These are phyloP conservation scores for Cremastinae sp. DNA, from an alignment of 2,888 invertebrate genomes.

Conservation along the genomic window DNA sequence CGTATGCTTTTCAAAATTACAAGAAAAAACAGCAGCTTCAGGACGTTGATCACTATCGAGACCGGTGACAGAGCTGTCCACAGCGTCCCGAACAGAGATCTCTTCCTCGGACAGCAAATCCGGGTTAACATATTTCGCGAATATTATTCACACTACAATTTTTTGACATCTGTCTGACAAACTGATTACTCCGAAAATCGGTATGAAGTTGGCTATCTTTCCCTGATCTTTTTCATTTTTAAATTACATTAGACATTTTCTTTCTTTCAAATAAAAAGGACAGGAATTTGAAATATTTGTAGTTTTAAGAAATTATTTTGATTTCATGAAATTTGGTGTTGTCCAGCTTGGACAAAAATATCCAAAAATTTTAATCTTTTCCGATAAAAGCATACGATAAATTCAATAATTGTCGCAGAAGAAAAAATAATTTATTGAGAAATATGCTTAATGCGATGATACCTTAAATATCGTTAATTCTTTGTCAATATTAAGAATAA, in stretches of 20 bases:
- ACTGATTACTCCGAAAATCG: conserved; percentile 13
- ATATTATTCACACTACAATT: conserved; percentile 24
- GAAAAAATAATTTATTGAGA: too few relatives aligned
- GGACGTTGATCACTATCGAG: conserved; percentile 62
- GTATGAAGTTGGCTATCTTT: conserved; percentile 20
- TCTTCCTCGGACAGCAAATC: conserved; percentile 54
- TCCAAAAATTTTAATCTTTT: too few relatives aligned
- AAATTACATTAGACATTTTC: not conserved
- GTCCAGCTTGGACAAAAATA: too few relatives aligned
- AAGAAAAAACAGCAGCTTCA: conserved; percentile 66
- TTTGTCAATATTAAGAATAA: too few relatives aligned
- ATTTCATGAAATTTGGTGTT: too few relatives aligned
- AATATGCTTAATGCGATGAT: too few relatives aligned
- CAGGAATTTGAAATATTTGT: too few relatives aligned
- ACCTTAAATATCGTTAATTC: too few relatives aligned
- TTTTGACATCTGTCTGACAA: not conserved
- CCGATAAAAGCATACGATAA: too few relatives aligned
- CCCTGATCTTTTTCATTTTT: not conserved
- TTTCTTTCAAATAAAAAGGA: not conserved
- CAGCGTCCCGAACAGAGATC: conserved; percentile 45
- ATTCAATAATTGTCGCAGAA: too few relatives aligned
- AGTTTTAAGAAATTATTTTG: too few relatives aligned
- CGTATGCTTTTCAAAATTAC: conserved; percentile 66
- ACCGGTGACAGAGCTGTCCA: conserved; percentile 64
- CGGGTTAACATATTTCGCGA: conserved; percentile 57